Evolutionary conservation across 1,140 invertebrate genomes (phyloP), one percentile per base, ranked within the genome.

Genomic region (Euura lappo): DNA sequence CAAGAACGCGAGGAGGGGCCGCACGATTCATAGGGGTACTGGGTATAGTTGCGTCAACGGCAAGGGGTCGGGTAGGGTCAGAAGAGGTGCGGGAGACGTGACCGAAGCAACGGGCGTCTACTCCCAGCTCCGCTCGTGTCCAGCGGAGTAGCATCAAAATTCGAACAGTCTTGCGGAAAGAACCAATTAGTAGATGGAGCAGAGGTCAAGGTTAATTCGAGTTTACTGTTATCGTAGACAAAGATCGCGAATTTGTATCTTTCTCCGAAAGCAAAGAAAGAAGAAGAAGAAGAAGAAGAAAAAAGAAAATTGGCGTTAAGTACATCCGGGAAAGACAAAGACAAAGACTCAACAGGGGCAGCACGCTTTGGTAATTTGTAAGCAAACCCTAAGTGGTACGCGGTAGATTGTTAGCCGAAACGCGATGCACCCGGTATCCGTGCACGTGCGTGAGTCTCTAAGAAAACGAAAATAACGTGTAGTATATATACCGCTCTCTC

Each of bases 81-180:
- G 71, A 64, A 7, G 47, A 51, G 46, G 65, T 69, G 42, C 11
- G 68, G 28, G 82, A 78, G 80, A 81, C 78, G 78, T 42, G 66
- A 28, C 66, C 66, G 4, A 42, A 81, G 82, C 10, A 82, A 79
- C 81, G 82, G 82, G 66, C 66, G 28, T 68, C 51, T 60, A 60
- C 10, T n/a, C 51, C 13, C 51, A 28, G 28, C 28, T 28, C 28
- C 28, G 28, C 28, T 28, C 28, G 28, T 28, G 28, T 28, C 28
- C 28, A 28, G 28, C 28, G 28, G 28, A 28, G 28, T 28, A 28
- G 28, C 0, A 28, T 28, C 28, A 28, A 28, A 28, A 28, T 28
- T 28, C 28, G 28, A 28, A 28, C 28, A 28, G 28, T 28, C 28
- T 28, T 28, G 28, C 28, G 1, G 28, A 28, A 28, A 28, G 28